Conservation (phyloP, 2,113 vertebrate genomes). For the Ploceus nigricollis region DNA sequence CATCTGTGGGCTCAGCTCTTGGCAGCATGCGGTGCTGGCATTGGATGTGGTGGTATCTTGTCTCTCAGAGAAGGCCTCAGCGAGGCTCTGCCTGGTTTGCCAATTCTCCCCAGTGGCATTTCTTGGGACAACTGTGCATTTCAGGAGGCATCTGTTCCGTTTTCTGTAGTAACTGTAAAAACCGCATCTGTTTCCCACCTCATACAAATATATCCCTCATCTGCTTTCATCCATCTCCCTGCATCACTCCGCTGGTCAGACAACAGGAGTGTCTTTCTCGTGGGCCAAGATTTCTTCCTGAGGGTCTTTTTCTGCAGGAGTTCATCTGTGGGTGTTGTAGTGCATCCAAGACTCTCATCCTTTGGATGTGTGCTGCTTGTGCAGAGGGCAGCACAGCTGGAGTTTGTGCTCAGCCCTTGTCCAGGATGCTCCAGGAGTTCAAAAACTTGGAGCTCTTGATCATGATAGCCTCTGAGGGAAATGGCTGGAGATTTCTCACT, state of each 20-base stretch:
- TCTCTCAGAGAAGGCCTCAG: neutral
- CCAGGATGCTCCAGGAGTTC: neutral
- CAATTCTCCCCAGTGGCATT: neutral
- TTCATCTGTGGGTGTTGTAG: neutral
- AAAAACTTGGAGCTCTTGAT: neutral
- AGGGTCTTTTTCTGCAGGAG: neutral
- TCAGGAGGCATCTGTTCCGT: neutral
- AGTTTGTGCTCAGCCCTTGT: neutral
- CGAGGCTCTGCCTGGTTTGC: neutral
- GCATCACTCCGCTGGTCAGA: neutral
- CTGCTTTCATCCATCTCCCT: neutral
- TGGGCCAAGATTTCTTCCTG: neutral
- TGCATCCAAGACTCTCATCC: neutral
- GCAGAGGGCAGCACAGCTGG: neutral
- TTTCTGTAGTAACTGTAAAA: neutral
- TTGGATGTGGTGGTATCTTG: neutral
- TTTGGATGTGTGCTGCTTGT: neutral
- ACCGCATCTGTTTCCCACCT: neutral
- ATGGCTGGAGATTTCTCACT: neutral
- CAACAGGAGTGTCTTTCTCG: neutral
- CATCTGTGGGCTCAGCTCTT: neutral
- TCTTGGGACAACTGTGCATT: neutral
- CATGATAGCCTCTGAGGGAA: neutral
- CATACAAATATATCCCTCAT: neutral
- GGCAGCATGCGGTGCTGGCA: neutral